Conservation (phyloP, 2,888 invertebrate genomes). For the Perizoma flavofasciatum region DNA sequence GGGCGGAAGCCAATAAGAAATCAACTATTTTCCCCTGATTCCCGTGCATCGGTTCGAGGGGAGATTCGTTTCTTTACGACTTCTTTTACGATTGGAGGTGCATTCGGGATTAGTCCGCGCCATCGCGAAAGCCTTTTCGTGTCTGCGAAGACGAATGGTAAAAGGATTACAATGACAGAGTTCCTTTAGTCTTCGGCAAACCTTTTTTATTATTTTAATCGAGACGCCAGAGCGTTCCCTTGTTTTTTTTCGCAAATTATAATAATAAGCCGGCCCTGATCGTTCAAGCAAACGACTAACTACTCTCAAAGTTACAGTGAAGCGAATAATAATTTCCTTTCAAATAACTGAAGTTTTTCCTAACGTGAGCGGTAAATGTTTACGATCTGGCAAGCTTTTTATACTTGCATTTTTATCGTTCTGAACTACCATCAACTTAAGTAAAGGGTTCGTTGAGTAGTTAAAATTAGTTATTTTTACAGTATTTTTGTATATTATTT, state of each 20-base stretch:
- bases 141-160: conserved; percentile 76
- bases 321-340: conserved; percentile 55
- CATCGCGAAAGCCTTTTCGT: conserved; percentile 78
- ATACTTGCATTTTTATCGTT: conserved; percentile 48
- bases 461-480: conserved; percentile 33
- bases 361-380: conserved; percentile 53
- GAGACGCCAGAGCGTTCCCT: conserved; percentile 9
- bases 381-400: conserved; percentile 53
- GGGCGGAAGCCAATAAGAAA: conserved; percentile 82
- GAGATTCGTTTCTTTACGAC: conserved; percentile 80
- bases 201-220: conserved; percentile 36
- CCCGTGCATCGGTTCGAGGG: conserved; percentile 78
- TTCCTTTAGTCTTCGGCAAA: conserved; percentile 31
- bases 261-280: conserved; percentile 30
- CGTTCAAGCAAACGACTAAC: conserved; percentile 41
- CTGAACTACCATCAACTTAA: conserved; percentile 39
- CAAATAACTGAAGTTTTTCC: conserved; percentile 57
- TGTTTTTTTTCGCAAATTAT: conserved; percentile 20
- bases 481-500: conserved; percentile 27
- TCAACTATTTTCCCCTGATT: conserved; percentile 82
- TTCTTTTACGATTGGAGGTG: conserved; percentile 83
- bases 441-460: conserved; percentile 34
- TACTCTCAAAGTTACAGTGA: conserved; percentile 51
- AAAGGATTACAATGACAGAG: conserved; percentile 78
- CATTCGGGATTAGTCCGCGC: conserved; percentile 80